These are phyloP conservation scores for Sinodicranocentrus sp. DNA, from an alignment of 2,888 invertebrate genomes.

Conservation along the genomic window DNA sequence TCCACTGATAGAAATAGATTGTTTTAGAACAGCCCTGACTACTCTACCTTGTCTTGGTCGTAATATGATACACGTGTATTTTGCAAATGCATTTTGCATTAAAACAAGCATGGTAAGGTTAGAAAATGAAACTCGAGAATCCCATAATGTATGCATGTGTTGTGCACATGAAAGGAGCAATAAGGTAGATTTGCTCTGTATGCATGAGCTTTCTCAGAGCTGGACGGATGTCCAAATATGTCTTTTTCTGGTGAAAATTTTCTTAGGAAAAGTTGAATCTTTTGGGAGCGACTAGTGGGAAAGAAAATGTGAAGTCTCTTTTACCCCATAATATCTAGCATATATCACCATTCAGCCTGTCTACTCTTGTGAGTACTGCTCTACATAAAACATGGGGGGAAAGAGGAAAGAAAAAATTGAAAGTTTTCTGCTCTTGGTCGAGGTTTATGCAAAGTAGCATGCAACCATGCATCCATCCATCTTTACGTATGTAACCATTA, in stretches of 20 bases:
- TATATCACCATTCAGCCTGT: conserved; percentile 61
- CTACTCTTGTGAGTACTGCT: conserved; percentile 12
- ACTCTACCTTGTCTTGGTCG: not conserved
- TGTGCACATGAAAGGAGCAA: no score
- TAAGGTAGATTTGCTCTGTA: not conserved
- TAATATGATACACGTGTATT: conserved; percentile 49
- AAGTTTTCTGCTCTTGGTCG: conserved; percentile 9
- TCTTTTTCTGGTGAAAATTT: conserved; percentile 5
- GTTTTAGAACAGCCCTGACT: conserved; percentile 48
- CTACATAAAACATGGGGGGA: conserved; percentile 13
- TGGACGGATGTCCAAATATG: conserved; percentile 38
- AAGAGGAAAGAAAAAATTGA: conserved; percentile 18
- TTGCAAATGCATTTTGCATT: conserved; percentile 48
- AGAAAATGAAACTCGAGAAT: not conserved
- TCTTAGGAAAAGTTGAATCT: conserved; percentile 21
- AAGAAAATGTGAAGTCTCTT: conserved; percentile 62
- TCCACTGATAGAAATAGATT: conserved; percentile 59
- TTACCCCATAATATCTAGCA: conserved; percentile 57
- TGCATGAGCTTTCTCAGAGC: not conserved
- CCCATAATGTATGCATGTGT: no score
- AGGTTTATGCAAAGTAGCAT: conserved; percentile 23
- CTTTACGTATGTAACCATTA: not conserved
- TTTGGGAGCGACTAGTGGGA: conserved; percentile 36
- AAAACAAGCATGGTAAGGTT: not conserved
- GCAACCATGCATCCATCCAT: not conserved